Evolutionary conservation across 2,797 vertebrate genomes (phyloP).

Genomic region (Molossus molossus): DNA sequence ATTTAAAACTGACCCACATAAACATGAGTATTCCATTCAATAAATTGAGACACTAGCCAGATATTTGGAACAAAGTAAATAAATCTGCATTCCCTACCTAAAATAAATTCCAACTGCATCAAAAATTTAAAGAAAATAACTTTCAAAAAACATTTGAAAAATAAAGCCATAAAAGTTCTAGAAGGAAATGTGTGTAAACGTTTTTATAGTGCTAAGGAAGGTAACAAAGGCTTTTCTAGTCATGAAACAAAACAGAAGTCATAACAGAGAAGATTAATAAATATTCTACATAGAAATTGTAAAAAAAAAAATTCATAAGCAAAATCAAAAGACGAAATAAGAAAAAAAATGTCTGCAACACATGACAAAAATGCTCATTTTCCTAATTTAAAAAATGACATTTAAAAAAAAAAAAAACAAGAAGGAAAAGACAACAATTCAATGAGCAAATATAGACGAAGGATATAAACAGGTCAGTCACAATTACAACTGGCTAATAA

Average conservation of each 20-base stretch:
- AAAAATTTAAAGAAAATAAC: constrained; percentile 63
- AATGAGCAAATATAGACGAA: neutral
- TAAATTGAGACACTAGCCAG: constrained; percentile 67
- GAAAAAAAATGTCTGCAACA: neutral
- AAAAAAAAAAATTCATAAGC: neutral
- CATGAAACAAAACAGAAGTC: constrained; percentile 28
- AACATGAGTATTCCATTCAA: constrained; percentile 70
- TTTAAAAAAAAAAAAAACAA: neutral
- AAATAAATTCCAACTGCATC: constrained; percentile 68
- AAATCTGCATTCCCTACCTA: constrained; percentile 63
- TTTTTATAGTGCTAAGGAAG: constrained; percentile 29
- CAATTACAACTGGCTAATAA: neutral
- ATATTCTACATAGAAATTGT: neutral
- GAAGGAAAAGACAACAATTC: neutral
- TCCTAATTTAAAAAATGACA: neutral
- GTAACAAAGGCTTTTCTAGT: constrained; percentile 33
- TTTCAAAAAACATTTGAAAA: constrained; percentile 63
- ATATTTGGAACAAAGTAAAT: constrained; percentile 73
- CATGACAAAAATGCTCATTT: neutral
- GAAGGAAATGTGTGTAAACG: constrained; percentile 62
- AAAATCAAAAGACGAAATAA: constrained; percentile 57
- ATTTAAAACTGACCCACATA: constrained; percentile 61
- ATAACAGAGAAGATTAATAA: constrained; percentile 48
- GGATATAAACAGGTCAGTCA: constrained; percentile 26
- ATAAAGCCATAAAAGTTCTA: constrained; percentile 57